Base-by-base conservation (phyloP, 2,888 invertebrate genomes). In the Agonum fuliginosum region DNA sequence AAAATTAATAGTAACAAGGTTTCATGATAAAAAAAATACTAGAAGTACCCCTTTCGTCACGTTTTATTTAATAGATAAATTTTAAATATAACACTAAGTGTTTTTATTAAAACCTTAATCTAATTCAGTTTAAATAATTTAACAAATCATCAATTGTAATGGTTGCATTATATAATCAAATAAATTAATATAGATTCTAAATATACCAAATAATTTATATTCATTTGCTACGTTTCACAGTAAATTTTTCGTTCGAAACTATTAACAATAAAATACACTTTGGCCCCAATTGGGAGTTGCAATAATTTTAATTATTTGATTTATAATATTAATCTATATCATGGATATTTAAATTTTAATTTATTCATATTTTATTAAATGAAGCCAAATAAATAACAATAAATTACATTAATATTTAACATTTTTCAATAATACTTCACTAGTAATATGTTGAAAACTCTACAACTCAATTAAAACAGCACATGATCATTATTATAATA, bases 311-410 rank as follows among this genome's bases (percentile, higher is more conserved):
- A 62, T 62, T 30, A 62, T 62, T 62, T 62, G 58, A 62, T 62
- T 62, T 62, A 62, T 62, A 62, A 62, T 62, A 62, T 30, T 62
- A 62, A 62, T 62, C 30, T 30, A 27, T 30, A 62, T 17, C 58
- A 34, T 30, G 20, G 58, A 62, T 62, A 62, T 62, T 62, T 46
- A 17, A 46, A 46, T 46, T 46, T 19, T 62, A 62, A 62, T 62
- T 62, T 30, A 62, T 62, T 62, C 58, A 62, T 62, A 62, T 62
- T 62, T 62, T 30, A 62, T 62, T 30, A 62, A 62, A 62, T 62
- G 30, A 30, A 30, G 14, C 30, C 58, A 62, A 62, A 62, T 62
- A 8, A 62, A 62, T 62, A 30, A 30, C 17, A 30, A 62, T 62
- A 62, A 62, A 30, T 30, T 30, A 62, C 27, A 62, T 62, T 30